Evolutionary conservation across 2,888 invertebrate genomes (phyloP).

Genomic region (Scaptomyza parva): DNA sequence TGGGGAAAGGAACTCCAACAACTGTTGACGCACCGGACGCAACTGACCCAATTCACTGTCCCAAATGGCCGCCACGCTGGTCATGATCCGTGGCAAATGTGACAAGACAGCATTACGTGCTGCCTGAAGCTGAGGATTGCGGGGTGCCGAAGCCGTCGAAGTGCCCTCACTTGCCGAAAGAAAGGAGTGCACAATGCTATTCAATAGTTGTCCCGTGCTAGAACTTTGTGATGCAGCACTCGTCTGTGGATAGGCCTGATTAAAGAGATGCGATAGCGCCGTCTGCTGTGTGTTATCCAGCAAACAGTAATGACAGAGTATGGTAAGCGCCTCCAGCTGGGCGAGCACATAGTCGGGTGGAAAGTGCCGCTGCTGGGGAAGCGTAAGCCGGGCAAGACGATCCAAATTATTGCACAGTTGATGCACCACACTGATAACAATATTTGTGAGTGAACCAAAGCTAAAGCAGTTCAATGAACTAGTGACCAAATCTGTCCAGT

Average conservation of each 20-base stretch:
- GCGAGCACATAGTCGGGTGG: conserved; percentile 92
- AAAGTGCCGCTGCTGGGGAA: conserved; percentile 81
- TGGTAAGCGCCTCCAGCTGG: conserved; percentile 91
- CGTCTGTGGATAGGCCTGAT: conserved; percentile 86
- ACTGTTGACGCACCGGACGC: conserved; percentile 89
- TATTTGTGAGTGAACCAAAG: conserved; percentile 89
- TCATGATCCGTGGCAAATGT: conserved; percentile 92
- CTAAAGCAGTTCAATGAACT: conserved; percentile 92
- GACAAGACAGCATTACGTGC: conserved; percentile 91
- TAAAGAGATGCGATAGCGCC: conserved; percentile 86
- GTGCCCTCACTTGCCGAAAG: conserved; percentile 85
- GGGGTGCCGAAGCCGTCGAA: conserved; percentile 73
- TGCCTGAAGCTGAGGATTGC: conserved; percentile 84
- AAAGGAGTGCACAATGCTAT: conserved; percentile 92
- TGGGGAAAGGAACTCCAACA: conserved; percentile 93
- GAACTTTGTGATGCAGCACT: conserved; percentile 86
- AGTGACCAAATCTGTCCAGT: conserved; percentile 93
- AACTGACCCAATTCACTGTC: conserved; percentile 88
- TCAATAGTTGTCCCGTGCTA: conserved; percentile 90
- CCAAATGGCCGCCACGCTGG: conserved; percentile 92
- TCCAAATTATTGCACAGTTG: conserved; percentile 91
- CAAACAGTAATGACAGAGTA: conserved; percentile 92
- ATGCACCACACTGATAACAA: conserved; percentile 91
- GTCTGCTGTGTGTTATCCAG: conserved; percentile 87
- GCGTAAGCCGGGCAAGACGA: conserved; percentile 85